Base-by-base conservation (phyloP, 2,113 vertebrate species). In the Nesoenas mayeri region DNA sequence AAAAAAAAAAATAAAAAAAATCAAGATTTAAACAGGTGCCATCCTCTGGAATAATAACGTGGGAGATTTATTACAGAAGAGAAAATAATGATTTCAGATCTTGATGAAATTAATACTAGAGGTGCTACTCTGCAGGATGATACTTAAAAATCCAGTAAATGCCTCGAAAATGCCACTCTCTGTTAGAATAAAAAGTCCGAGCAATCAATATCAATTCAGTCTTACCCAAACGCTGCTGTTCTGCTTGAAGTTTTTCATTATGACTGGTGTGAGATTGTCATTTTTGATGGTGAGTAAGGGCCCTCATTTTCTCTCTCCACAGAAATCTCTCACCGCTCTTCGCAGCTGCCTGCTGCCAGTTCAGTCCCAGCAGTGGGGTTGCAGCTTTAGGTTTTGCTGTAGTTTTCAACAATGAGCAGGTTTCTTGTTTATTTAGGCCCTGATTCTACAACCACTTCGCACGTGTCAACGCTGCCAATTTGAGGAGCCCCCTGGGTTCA, bases 121-220 rank as follows among this genome's bases (percentile, higher is more conserved):
- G 80, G 57, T 93, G 86, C 73, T 67, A 0, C 93, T 94, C 65
- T 66, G 58, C 78, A 79, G 53, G 70, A 36, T 77, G 74, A 26
- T 69, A 73, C 89, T 94, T 89, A 57, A 84, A 87, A 90, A 80
- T 57, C 61, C 60, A 64, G 60, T 61, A 79, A 89, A 85, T 56
- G 56, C 91, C 64, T 90, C 31, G 79, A 95, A 93, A 91, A 31
- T 22, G 24, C 38, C 40, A 12, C 32, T 85, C 22, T 54, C 51
- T 78, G 80, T 58, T 80, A 66, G 42, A 42, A 71, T 88, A 82
- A 85, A n/a, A 91, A 83, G 20, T 78, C 47, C 60, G 42, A 10
- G 70, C 81, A 91, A 88, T 94, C 91, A 88, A 36, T 95, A 53
- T 90, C 85, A 90, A 93, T 95, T 85, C 79, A 88, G 34, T 38